Evolutionary conservation across 1,140 invertebrate species (phyloP), one percentile per base, ranked within the genome.

Genomic region (Aphaenogaster floridana): DNA sequence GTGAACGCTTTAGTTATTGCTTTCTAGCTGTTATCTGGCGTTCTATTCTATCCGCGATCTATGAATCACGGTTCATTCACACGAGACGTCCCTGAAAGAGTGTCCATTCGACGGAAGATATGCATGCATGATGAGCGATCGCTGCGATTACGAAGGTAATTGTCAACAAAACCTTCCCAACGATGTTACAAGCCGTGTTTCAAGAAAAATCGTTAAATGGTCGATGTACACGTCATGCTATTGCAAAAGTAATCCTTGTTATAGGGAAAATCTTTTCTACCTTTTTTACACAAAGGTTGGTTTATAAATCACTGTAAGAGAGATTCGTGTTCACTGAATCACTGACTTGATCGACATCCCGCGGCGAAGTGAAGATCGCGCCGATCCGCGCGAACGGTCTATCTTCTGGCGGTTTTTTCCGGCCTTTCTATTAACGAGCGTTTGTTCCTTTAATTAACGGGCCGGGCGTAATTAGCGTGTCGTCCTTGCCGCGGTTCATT

Each of bases 51-150:
- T 84, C 6, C 28, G 21, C 52, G 42, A 84, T 84, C 68, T 84
- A 74, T 76, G 69, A 84, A 84, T 84, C 69, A 84, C 80, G 54
- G 17, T 84, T 84, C 80, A 84, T 74, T 74, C 80, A 61, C 80
- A 84, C 80, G 69, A 84, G 15, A 84, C 74, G 52, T 76, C 34
- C 77, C 66, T 69, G 48, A 54, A 86, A 76, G 50, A 52, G 8
- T 48, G 8, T 50, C 71, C 39, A 4, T 79, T 69, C 48, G 17
- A 42, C 6, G 59, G 42, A 34, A 74, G 63, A 76, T 87, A 50
- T n/a, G 78, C 81, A 45, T 61, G 28, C 50, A 72, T 39, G 54
- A 74, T 74, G 57, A 74, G 54, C 80, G 80, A 57, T 71, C n/a
- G 45, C 36, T 1, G 78, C 13, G 13, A 80, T 80, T 80, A 48